Conservation (phyloP, 2,888 invertebrate species). For the Caenorhabditis sp. region DNA sequence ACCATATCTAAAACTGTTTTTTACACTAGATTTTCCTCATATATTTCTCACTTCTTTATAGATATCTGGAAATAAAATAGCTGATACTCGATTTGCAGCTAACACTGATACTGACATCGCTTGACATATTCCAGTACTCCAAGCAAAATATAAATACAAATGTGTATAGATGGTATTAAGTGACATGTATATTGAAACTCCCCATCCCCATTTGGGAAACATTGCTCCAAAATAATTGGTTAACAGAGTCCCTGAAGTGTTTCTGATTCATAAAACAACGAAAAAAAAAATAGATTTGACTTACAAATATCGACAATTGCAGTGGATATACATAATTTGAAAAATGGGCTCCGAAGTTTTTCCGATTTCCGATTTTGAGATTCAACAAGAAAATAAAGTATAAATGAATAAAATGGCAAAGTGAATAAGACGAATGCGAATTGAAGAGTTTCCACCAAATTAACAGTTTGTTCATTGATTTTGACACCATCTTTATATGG, state of each 20-base stretch:
- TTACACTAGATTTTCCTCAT: background rate
- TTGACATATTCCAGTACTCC: constrained; percentile 31
- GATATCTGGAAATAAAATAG: constrained; percentile 24
- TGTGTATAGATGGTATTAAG: constrained; percentile 20
- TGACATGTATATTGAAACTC: constrained; percentile 19
- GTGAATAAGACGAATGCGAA: constrained; percentile 32
- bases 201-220: constrained; percentile 32
- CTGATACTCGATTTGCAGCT: constrained; percentile 25
- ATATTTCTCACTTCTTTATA: constrained; percentile 20
- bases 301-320: constrained; percentile 33
- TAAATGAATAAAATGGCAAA: constrained; percentile 20
- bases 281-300: background rate
- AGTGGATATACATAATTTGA: constrained; percentile 26
- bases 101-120: constrained; percentile 28
- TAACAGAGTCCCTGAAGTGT: constrained; percentile 20
- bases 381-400: constrained; percentile 18
- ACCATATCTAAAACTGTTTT: too few species aligned
- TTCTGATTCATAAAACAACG: background rate
- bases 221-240: constrained; percentile 33
- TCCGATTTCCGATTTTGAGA: constrained; percentile 23
- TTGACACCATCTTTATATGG: background rate
- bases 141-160: constrained; percentile 31
- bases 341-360: constrained; percentile 26
- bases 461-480: background rate
- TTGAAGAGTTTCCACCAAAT: constrained; percentile 23